Evolutionary conservation across 1,140 invertebrate genomes (phyloP), one percentile per base, ranked within the genome.

Genomic region (Aphis gossypii): DNA sequence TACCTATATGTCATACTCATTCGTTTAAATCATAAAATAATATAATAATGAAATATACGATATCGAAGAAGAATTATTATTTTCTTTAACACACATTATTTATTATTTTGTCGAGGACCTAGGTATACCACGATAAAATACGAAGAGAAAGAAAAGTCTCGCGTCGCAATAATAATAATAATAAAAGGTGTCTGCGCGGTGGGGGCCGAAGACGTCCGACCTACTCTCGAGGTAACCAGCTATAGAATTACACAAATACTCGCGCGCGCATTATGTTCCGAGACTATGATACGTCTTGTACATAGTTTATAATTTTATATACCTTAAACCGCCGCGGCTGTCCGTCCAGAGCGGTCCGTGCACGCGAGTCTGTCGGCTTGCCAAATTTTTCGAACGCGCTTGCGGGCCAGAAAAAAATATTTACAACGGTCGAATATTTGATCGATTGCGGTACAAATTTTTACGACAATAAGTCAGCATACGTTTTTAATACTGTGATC

Each of bases 241-340:
- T n/a, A n/a, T 76, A 76, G 60, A n/a, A 76, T 76, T 76, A 76
- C 60, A 76, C 60, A 76, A 76, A 76, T 76, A 76, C 60, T 76
- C 60, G 30, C 30, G n/a, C 60, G 60, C 9, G 30, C 60, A 76
- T 76, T 76, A 76, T 76, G 30, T 76, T 76, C 30, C 14, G 14
- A 76, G 60, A n/a, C 30, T 20, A 76, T 35, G 30, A 76, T 18
- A 68, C 60, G 46, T 46, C 11, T 68, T 68, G 60, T n/a, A n/a
- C 18, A 76, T 76, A 30, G 60, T 60, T 60, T 30, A n/a, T n/a
- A n/a, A 30, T 30, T 30, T 25, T 68, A 76, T n/a, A n/a, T 18
- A 76, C 30, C 5, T n/a, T 76, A 76, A 14, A 76, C 60, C 60
- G 30, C 60, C 60, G n/a, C n/a, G n/a, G 60, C n/a, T n/a, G n/a